Percentiles rank a stretch among this genome's conserved stretches.
phyloP scores from a whole-genome alignment of 2,888 invertebrate species.

The Thecophora atra region DNA sequence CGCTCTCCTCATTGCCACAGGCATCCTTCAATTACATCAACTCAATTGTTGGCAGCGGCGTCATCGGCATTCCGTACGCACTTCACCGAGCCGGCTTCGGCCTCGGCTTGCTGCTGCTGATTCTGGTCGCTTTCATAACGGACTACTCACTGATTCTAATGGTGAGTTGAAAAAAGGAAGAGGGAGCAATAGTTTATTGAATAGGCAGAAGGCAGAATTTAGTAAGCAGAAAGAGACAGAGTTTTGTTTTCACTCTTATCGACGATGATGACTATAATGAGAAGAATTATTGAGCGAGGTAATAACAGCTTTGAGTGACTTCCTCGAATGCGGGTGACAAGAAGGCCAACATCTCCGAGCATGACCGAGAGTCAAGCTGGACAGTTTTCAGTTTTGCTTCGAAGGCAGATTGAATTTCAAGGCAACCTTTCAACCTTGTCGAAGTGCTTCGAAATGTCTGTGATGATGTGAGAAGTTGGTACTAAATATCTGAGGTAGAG shows the following conservation, averaged over 20 bases:
- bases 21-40: constrained; percentile 90
- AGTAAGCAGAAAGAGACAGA: neutral
- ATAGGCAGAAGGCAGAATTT: neutral
- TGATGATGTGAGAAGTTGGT: neutral
- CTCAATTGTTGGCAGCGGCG: constrained; percentile 87
- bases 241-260: neutral
- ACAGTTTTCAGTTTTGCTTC: neutral
- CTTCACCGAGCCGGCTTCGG: constrained; percentile 83
- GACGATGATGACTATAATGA: neutral
- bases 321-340: neutral
- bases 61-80: constrained; percentile 87
- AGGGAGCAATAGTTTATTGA: neutral
- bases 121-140: constrained; percentile 78
- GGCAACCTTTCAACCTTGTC: neutral
- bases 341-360: neutral
- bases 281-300: neutral
- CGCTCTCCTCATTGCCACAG: constrained; percentile 75
- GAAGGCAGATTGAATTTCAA: neutral
- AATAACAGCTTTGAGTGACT: constrained; percentile 18
- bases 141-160: constrained; percentile 84
- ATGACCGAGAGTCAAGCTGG: neutral
- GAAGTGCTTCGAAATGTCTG: neutral
- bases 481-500: neutral
- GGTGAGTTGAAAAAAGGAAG: constrained; percentile 68
- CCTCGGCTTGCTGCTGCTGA: constrained; percentile 75